Evolutionary conservation across 2,113 vertebrate genomes (phyloP).

Genomic region (Microcebus murinus): DNA sequence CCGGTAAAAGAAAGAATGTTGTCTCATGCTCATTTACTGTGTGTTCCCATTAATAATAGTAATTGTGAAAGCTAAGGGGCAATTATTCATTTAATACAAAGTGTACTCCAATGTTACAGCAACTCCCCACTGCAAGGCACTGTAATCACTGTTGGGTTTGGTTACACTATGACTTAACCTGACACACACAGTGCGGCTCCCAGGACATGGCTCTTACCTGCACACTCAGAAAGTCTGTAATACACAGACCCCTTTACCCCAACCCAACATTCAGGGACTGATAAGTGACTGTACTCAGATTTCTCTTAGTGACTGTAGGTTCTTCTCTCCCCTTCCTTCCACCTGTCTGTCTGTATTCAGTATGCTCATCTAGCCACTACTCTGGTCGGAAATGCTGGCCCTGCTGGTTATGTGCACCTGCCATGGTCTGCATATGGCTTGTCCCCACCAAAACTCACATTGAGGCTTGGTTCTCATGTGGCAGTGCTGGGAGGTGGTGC

Average conservation of each 20-base stretch:
- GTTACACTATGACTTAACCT: not conserved
- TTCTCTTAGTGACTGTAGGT: not conserved
- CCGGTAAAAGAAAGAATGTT: not conserved
- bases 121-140: not conserved
- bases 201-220: not conserved
- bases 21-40: not conserved
- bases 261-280: not conserved
- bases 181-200: not conserved
- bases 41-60: constrained; percentile 9
- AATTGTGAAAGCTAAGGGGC: not conserved
- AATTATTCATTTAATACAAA: constrained; percentile 36
- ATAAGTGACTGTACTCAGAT: not conserved
- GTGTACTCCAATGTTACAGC: not conserved
- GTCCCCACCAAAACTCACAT: not conserved
- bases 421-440: not conserved
- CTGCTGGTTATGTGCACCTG: not conserved
- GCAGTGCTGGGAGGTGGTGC: not conserved
- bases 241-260: not conserved
- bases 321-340: not conserved
- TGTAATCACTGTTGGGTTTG: not conserved
- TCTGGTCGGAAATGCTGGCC: not conserved
- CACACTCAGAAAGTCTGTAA: not conserved
- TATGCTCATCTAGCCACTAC: not conserved
- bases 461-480: not conserved
- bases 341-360: not conserved